These are phyloP conservation scores for Endotricha flammealis DNA, from an alignment of 2,888 invertebrate species.

Conservation along the genomic window DNA sequence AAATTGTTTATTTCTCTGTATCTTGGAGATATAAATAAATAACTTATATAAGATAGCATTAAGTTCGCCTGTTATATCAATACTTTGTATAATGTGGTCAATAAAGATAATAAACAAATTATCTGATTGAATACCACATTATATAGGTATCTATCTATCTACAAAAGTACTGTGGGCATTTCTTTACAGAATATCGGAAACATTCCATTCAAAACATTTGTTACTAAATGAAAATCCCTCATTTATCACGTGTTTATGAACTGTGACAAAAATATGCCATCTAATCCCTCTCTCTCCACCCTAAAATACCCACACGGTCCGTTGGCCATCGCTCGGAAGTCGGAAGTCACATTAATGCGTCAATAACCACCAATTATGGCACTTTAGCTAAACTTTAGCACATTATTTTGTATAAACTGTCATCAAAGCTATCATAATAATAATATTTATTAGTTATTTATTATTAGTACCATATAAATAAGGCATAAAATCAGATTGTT, in stretches of 20 bases:
- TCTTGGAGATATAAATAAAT: too few relatives aligned
- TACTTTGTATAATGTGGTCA: too few relatives aligned
- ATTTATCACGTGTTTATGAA: slow-evolving; percentile 11
- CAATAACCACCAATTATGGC: slow-evolving; percentile 12
- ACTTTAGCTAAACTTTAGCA: slow-evolving; percentile 1
- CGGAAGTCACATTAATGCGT: slow-evolving; percentile 8
- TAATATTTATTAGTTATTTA: background rate
- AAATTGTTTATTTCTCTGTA: too few relatives aligned
- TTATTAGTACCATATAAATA: background rate
- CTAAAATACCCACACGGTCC: slow-evolving; percentile 11
- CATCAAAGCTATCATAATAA: too few relatives aligned
- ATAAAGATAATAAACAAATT: too few relatives aligned
- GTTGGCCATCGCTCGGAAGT: slow-evolving; percentile 21
- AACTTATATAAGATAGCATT: too few relatives aligned
- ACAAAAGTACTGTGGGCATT: too few relatives aligned
- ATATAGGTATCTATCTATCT: too few relatives aligned
- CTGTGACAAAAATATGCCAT: slow-evolving; percentile 13
- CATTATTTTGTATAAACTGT: slow-evolving; percentile 4
- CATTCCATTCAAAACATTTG: background rate
- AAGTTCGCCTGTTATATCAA: too few relatives aligned
- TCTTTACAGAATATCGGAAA: background rate
- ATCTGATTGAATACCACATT: too few relatives aligned
- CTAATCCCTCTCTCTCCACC: slow-evolving; percentile 6
- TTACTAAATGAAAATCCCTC: slow-evolving; percentile 1
- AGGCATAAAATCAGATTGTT: too few relatives aligned